Base-by-base conservation (phyloP, 2,888 invertebrate genomes). In the Nowickia ferox region DNA sequence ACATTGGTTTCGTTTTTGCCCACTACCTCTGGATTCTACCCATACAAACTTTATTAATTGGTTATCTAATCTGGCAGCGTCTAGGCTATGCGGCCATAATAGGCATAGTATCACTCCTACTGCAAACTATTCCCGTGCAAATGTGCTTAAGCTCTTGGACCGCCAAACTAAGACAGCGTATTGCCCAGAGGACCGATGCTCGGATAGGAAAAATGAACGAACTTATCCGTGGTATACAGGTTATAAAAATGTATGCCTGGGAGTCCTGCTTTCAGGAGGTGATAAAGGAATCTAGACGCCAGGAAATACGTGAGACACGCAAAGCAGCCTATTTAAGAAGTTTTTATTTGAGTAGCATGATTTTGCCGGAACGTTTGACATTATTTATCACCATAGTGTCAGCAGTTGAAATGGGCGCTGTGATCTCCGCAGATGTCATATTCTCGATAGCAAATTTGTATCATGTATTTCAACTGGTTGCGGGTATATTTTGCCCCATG, bases 211-310 rank as follows among this genome's bases (percentile, higher is more conserved):
- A 98, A 75, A 98, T 99, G 98, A 97, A 97, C 91, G 99, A 99
- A 94, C 96, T 99, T 88, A 96, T 99, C 87, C 95, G 95, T 77
- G 98, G 98, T 68, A 98, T 99, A 93, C 96, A 97, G 94, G 97
- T 98, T 1, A 97, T 98, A 87, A 98, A 98, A 94, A 98, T 98
- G 98, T 98, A 98, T 91, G 97, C 98, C 2, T 98, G 98, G 97
- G 98, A 98, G 92, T 96, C 95, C 88, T 97, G 98, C 0, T 98
- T 98, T 91, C 96, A 96, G 84, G 94, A 96, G 85, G 94, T 98
- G 22, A 96, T 98, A 4, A 95, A 95, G 9, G 92, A 95, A 72
- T 96, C 97, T 2, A 93, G 98, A 90, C 95, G 95, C 93, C 95
- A 94, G 89, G 96, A 95, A 89, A 94, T 95, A 85, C 93, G 94